Percentiles rank a stretch among this genome's conserved stretches.
Conservation (phyloP, 1,140 invertebrate species). For the Macrobrachium nipponense region DNA sequence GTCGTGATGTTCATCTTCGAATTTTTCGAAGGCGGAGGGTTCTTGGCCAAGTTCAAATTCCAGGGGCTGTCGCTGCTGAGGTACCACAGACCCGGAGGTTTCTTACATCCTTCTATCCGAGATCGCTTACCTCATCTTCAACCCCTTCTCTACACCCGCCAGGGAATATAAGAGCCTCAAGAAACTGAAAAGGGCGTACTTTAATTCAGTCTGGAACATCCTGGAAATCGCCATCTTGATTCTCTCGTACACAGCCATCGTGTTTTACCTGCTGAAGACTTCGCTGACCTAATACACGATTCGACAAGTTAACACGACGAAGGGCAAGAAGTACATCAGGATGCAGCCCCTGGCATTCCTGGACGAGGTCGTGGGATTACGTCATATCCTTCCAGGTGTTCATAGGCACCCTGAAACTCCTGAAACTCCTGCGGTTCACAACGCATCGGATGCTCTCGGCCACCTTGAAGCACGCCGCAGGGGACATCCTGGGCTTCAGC, state of each 20-base stretch:
- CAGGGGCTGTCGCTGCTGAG: conserved; percentile 68
- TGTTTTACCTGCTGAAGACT: conserved; percentile 61
- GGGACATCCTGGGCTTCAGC: conserved; percentile 58
- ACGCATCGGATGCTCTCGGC: conserved; percentile 69
- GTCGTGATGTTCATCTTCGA: conserved; percentile 71
- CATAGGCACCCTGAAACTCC: conserved; percentile 67
- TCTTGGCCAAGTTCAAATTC: conserved; percentile 71
- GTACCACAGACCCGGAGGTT: conserved; percentile 49
- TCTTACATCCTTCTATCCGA: conserved; percentile 54
- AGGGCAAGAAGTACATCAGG: conserved; percentile 58
- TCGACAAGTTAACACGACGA: conserved; percentile 50
- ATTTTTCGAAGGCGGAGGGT: conserved; percentile 70
- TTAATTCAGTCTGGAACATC: conserved; percentile 61
- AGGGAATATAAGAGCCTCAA: conserved; percentile 51
- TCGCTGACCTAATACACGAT: conserved; percentile 52
- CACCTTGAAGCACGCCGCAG: conserved; percentile 65
- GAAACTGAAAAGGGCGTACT: conserved; percentile 59
- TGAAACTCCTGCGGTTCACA: conserved; percentile 72
- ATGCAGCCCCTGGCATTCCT: conserved; percentile 59
- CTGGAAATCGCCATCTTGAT: conserved; percentile 58
- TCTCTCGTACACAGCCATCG: conserved; percentile 61
- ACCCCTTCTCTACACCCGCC: conserved; percentile 59
- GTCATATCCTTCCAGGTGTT: conserved; percentile 72
- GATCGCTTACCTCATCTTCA: conserved; percentile 62
- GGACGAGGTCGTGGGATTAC: conserved; percentile 65